Evolutionary conservation across 2,797 vertebrate genomes (phyloP), one percentile per base, ranked within the genome.

Genomic region (Tachyglossus aculeatus): DNA sequence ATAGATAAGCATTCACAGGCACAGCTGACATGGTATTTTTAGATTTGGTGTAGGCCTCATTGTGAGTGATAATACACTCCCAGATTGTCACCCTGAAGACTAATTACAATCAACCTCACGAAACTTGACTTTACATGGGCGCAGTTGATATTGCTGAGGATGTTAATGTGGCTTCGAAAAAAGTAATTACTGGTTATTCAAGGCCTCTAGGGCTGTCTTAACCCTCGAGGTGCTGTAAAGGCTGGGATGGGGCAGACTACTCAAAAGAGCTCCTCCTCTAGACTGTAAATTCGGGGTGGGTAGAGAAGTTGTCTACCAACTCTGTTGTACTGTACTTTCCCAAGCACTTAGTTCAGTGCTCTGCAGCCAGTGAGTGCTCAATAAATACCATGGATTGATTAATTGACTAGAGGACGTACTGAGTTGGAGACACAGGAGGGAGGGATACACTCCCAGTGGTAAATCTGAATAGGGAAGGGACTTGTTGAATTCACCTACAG

Each of bases 111-210:
- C 70, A 82, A 72, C 50, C 68, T 81, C 70, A 79, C 86, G 78
- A 84, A 84, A 86, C 79, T 84, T 88, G n/a, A n/a, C n/a, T n/a
- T 86, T 86, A 86, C 66, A 74, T 33, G 76, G 53, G 82, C 76
- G 24, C 67, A 65, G 29, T 59, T 82, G 61, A n/a, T 53, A 83
- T 86, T 85, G 79, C 83, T 88, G 84, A 81, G 72, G 76, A 76
- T 51, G 60, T 73, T 69, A 76, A 81, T 51, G 31, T 58, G 56
- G 40, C 76, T 82, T 83, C 63, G 76, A 59, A 33, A 74, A 77
- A 87, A 25, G 36, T 83, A 85, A 85, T 86, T 88, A 44, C 34
- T 84, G 51, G 66, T 81, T 86, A 71, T 84, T 44, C 70, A 60
- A 75, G 57, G 74, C 45, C 52, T 71, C 1, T 0, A 74, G 83